Evolutionary conservation across 2,888 invertebrate species (phyloP).

Genomic region (Sarcophaga variegata): DNA sequence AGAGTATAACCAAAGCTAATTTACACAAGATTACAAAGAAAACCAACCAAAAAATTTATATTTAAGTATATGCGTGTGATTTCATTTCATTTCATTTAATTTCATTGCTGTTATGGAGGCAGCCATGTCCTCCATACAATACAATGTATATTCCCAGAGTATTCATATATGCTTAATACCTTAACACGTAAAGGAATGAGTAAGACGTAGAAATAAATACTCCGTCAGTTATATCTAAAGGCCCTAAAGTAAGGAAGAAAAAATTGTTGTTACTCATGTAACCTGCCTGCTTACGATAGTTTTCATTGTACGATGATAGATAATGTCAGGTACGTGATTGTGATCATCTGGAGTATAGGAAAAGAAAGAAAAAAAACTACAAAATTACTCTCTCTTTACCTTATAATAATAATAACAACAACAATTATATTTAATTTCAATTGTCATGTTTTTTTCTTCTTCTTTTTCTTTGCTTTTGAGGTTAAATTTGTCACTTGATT

Average conservation of each 20-base stretch:
- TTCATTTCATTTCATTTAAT: conserved; percentile 43
- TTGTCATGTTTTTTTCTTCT: background rate
- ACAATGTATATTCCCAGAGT: conserved; percentile 48
- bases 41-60: conserved; percentile 21
- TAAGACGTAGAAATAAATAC: background rate
- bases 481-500: conserved; percentile 30
- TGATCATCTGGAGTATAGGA: conserved; percentile 47
- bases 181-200: conserved; percentile 40
- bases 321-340: conserved; percentile 68
- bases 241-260: conserved; percentile 1
- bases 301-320: conserved; percentile 56
- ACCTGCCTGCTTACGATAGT: background rate
- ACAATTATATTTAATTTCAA: conserved; percentile 15
- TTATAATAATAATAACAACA: background rate
- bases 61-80: conserved; percentile 6
- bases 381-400: too few relatives aligned
- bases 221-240: background rate
- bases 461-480: too few relatives aligned
- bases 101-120: background rate
- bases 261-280: conserved; percentile 30
- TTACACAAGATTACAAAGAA: conserved; percentile 55
- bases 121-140: too few relatives aligned
- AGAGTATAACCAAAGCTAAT: conserved; percentile 40
- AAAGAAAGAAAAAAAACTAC: too few relatives aligned
- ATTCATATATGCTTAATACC: conserved; percentile 49